phyloP scores from a whole-genome alignment of 2,113 vertebrate genomes.

The Cinclus cinclus region DNA sequence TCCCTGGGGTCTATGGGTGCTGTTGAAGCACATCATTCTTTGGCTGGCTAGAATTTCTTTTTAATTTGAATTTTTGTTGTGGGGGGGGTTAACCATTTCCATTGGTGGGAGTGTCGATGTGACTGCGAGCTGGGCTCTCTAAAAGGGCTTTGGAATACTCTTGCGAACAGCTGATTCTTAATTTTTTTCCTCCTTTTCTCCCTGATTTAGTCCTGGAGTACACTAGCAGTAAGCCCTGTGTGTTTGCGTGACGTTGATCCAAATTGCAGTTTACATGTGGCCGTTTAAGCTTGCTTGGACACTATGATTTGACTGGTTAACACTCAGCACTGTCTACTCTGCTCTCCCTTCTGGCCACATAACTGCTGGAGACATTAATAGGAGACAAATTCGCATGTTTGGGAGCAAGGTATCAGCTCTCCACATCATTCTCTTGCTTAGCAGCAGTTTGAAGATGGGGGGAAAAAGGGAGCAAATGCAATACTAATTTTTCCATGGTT shows the following conservation, averaged over 20 bases:
- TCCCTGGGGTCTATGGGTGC: neutral
- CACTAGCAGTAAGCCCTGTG: neutral
- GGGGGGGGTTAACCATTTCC: fast-evolving
- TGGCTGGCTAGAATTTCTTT: fast-evolving
- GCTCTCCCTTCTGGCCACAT: neutral
- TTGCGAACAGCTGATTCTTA: neutral
- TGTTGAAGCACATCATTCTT: fast-evolving
- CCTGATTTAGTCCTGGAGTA: neutral
- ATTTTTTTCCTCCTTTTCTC: neutral
- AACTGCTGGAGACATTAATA: neutral
- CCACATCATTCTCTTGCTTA: neutral
- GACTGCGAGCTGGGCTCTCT: neutral
- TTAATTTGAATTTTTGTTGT: neutral
- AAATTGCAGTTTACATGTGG: slow-evolving; percentile 37
- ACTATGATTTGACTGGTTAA: neutral
- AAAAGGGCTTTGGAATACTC: neutral
- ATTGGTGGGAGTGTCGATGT: fast-evolving
- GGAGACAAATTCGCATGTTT: neutral
- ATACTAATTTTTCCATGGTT: neutral
- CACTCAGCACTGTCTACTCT: slow-evolving; percentile 34
- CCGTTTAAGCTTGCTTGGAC: slow-evolving; percentile 1
- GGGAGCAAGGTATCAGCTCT: neutral
- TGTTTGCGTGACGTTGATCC: slow-evolving; percentile 23
- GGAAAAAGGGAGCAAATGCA: fast-evolving
- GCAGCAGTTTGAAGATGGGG: neutral